Evolutionary conservation across 2,113 vertebrate genomes (phyloP).

Genomic region (Chloebia gouldiae): DNA sequence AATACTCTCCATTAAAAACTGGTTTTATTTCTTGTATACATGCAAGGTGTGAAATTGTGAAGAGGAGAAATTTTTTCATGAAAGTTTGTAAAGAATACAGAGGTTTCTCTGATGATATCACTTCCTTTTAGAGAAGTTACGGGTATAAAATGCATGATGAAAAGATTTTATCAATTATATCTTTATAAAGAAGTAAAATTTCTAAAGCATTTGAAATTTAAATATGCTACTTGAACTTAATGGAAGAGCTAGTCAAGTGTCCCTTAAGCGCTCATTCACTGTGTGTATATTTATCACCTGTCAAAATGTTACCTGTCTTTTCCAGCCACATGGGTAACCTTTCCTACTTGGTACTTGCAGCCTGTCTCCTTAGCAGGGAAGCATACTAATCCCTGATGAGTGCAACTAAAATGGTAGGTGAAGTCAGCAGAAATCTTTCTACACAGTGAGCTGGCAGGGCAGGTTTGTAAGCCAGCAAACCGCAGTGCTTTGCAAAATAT

Average conservation of each 20-base stretch:
- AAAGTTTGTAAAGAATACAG: not conserved
- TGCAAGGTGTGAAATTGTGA: not conserved
- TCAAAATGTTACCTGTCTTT: not conserved
- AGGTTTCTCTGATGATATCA: not conserved
- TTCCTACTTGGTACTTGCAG: not conserved
- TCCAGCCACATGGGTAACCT: not conserved
- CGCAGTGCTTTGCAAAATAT: conserved; percentile 41
- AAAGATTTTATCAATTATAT: not conserved
- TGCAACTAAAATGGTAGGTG: not conserved
- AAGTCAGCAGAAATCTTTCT: conserved; percentile 60
- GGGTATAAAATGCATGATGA: not conserved
- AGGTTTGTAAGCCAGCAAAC: conserved; percentile 35
- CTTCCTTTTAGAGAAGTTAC: not conserved
- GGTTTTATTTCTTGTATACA: not conserved
- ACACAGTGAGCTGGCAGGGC: not conserved
- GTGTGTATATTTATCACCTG: not conserved
- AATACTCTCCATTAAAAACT: not conserved
- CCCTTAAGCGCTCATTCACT: not conserved
- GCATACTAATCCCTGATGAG: conserved; percentile 37
- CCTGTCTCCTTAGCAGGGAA: not conserved
- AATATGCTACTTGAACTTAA: not conserved
- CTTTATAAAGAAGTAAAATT: not conserved
- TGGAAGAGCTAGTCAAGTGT: not conserved
- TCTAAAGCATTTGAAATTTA: not conserved
- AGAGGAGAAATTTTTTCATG: not conserved